Evolutionary conservation across 2,888 invertebrate species (phyloP).

Genomic region (Napeogenes inachia): DNA sequence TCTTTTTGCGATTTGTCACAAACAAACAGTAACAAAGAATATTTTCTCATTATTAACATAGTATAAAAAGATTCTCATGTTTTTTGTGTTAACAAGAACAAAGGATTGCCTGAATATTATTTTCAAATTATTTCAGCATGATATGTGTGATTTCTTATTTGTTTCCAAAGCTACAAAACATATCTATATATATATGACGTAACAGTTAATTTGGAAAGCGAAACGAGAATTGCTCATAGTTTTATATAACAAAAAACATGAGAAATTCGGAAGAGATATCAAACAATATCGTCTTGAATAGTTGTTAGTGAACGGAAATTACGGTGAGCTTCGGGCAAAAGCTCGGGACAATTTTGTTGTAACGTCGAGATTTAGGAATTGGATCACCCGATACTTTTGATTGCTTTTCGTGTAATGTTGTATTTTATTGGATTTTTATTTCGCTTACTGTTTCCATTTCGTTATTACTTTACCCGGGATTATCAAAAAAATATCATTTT

Average conservation of each 20-base stretch:
- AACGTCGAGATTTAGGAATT: constrained; percentile 56
- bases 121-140: too few species aligned
- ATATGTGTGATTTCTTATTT: too few species aligned
- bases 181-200: not conserved
- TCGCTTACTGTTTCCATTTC: constrained; percentile 13
- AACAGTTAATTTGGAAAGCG: constrained; percentile 29
- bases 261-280: constrained; percentile 34
- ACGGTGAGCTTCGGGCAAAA: constrained; percentile 35
- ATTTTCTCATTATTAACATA: too few species aligned
- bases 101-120: too few species aligned
- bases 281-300: constrained; percentile 50
- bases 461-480: constrained; percentile 6
- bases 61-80: too few species aligned
- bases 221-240: constrained; percentile 40
- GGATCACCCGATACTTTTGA: constrained; percentile 61
- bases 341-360: constrained; percentile 46
- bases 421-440: constrained; percentile 22
- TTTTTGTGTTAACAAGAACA: too few species aligned
- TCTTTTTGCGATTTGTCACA: too few species aligned
- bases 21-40: too few species aligned
- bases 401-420: constrained; percentile 55
- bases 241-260: constrained; percentile 17
- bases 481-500: too few species aligned
- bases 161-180: too few species aligned
- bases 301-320: constrained; percentile 58